Base-by-base conservation (phyloP, 2,888 invertebrate species). In the Phyto melanocephala region DNA sequence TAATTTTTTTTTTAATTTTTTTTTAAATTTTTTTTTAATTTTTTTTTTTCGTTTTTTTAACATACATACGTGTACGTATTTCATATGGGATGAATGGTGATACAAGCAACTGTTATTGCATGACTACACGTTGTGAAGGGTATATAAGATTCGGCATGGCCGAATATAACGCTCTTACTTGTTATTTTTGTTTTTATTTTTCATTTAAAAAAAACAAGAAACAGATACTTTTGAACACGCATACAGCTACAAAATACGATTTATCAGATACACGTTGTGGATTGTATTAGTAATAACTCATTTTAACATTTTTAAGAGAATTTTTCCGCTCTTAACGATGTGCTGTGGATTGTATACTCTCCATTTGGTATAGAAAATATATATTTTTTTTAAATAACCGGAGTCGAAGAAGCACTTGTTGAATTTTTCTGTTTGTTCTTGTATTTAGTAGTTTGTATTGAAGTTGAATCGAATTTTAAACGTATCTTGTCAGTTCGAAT, bases 401-500 rank as follows among this genome's bases (percentile, higher is more conserved):
- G 24, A 60, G 24, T 15, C 20, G 2, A 22, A 52, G n/a, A 72
- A 80, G 79, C 82, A 82, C 82, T 82, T 82, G 80, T 84, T 84
- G 65, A 45, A 78, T 75, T 68, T 54, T 42, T 68, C 50, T 8
- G n/a, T 15, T 13, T 11, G 13, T 17, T 47, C 37, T 76, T 68
- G 47, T 62, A 13, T 58, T 65, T 11, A 52, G n/a, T n/a, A n/a
- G 33, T 35, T 67, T 72, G 67, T 74, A 72, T 74, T 60, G 60
- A 67, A 60, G 35, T 74, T 67, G 20, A 60, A 60, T 8, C 52
- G n/a, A 52, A 22, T 28, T 40, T 35, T 11, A 63, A 75, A 63
- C 20, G 67, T 35, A 75, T 54, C 45, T 81, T 83, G 40, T 88
- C 86, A 89, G 88, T 89, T 85, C 85, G 81, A 85, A 86, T 86